Evolutionary conservation across 1,140 invertebrate species (phyloP).

Genomic region (Chironomus striatipennis): DNA sequence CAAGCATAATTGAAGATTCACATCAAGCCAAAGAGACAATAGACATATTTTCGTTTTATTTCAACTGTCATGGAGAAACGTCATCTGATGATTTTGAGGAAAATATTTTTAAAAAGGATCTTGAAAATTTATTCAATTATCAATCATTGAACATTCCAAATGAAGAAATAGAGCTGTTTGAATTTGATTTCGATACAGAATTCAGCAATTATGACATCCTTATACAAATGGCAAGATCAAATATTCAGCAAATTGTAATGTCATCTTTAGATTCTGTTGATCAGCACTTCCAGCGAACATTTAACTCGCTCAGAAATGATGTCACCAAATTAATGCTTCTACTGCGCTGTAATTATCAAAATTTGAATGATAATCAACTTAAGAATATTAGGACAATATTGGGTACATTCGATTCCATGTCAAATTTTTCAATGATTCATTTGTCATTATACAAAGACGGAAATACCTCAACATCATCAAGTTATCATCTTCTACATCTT

Average conservation of each 20-base stretch:
- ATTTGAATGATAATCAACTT: neutral
- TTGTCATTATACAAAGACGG: constrained; percentile 27
- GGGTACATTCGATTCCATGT: neutral
- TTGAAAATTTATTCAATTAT: neutral
- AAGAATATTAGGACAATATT: neutral
- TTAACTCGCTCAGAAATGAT: neutral
- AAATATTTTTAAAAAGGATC: neutral
- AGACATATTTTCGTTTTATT: neutral
- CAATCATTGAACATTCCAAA: neutral
- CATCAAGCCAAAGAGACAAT: neutral
- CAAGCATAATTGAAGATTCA: neutral
- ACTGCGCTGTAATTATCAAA: neutral
- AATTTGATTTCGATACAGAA: neutral
- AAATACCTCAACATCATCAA: constrained; percentile 27
- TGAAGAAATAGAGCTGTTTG: neutral
- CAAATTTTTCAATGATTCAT: constrained; percentile 21
- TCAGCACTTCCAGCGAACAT: neutral
- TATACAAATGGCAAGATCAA: neutral
- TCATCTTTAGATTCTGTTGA: neutral
- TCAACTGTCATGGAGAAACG: neutral
- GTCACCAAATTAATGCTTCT: neutral
- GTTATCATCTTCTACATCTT: constrained; percentile 37
- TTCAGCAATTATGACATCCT: neutral
- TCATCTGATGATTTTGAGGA: neutral
- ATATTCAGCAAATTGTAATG: neutral